Evolutionary conservation across 2,113 vertebrate genomes (phyloP), one percentile per base, ranked within the genome.

Genomic region (Acinonyx jubatus): DNA sequence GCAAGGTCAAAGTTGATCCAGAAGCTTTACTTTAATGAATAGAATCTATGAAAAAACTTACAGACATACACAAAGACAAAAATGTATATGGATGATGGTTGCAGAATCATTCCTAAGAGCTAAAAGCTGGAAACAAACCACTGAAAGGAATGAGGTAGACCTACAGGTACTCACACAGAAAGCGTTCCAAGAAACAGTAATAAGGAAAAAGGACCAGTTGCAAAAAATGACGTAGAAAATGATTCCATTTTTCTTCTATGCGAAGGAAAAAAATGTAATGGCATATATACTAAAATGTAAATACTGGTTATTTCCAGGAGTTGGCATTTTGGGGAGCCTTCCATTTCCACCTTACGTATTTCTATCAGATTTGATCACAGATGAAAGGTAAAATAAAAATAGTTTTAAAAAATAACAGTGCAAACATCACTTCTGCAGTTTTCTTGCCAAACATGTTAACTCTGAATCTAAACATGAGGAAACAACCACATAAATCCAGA

Each of bases 401-500:
- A 68, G 9, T 81, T 92, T 87, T 50, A 15, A 68, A 66, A 86
- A 92, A 84, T 85, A 88, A 92, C 36, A 55, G 19, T 52, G 81
- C 1, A 8, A 82, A 78, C 19, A 50, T 73, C 63, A 84, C 55
- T 38, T 74, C 91, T 13, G 19, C 68, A 36, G 25, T 81, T 95
- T 96, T 94, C 61, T 91, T 91, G 81, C 41, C 63, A 84, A 91
- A 66, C 25, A 73, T 19, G 6, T 91, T 88, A 65, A 86, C 63
- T 82, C n/a, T 81, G n/a, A 90, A 94, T 86, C 82, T 97, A 87
- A 94, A 83, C 3, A 63, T 55, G 74, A 83, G 50, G 31, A 81
- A 95, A 65, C 29, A 68, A 31, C 78, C 27, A 84, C 5, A 33
- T 78, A 89, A 96, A 92, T 83, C n/a, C 45, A 94, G 33, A 52